These are phyloP conservation scores for Calameuta idolon DNA, from an alignment of 2,888 invertebrate species.

Conservation along the genomic window DNA sequence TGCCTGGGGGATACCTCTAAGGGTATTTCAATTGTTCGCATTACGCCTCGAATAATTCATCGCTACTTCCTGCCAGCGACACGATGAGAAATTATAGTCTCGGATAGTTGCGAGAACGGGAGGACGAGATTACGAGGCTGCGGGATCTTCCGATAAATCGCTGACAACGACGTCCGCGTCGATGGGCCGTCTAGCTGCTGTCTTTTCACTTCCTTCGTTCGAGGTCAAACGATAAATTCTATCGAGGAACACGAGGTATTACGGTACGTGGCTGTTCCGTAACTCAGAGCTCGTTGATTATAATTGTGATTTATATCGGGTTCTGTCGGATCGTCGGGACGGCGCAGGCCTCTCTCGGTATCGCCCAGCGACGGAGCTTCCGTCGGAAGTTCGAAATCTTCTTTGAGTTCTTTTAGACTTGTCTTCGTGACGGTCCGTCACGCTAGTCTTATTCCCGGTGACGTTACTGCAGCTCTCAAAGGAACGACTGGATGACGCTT, in stretches of 20 bases:
- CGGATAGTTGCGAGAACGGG: neutral
- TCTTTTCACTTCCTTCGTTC: neutral
- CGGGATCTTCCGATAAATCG: neutral
- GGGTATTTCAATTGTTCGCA: constrained; percentile 54
- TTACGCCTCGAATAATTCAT: constrained; percentile 55
- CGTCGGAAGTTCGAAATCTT: neutral
- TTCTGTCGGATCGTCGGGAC: neutral
- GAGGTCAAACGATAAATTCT: neutral
- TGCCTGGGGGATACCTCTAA: constrained; percentile 28
- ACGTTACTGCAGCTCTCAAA: constrained; percentile 29
- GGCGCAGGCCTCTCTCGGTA: neutral
- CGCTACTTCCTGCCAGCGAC: constrained; percentile 46
- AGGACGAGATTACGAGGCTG: no score
- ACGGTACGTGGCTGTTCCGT: constrained; percentile 18
- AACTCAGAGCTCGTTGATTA: constrained; percentile 53
- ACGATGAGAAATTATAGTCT: constrained; percentile 46
- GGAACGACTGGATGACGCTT: neutral
- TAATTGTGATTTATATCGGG: constrained; percentile 55
- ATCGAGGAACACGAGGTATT: constrained; percentile 14
- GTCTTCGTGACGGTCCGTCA: constrained; percentile 7
- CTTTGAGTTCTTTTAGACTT: neutral
- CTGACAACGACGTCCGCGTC: no score
- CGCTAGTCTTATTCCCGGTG: constrained; percentile 23
- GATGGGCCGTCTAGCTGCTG: no score
- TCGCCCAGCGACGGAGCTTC: neutral